Percentiles rank a stretch among this genome's conserved stretches.
These are phyloP conservation scores for Drosophila nigrodunni DNA, from an alignment of 1,140 invertebrate species.

Conservation along the genomic window DNA sequence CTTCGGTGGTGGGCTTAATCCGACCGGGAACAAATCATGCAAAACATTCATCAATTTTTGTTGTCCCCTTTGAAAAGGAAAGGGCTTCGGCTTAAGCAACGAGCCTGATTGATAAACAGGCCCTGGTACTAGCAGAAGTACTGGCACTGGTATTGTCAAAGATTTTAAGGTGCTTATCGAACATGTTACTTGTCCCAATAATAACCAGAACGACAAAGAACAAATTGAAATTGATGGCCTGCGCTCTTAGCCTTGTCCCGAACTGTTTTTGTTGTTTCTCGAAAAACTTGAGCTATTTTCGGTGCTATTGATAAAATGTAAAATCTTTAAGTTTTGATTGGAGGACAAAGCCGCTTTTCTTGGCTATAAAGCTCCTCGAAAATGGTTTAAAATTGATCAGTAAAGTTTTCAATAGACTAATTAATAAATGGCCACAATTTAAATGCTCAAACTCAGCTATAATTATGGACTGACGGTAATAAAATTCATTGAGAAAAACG, in stretches of 20 bases:
- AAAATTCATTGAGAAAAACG: neutral
- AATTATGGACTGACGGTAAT: constrained; percentile 1
- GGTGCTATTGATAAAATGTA: constrained; percentile 12
- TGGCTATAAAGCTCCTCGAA: neutral
- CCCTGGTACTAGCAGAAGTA: too few species aligned
- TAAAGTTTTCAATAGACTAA: constrained; percentile 1
- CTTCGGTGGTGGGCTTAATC: constrained; percentile 38
- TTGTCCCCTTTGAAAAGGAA: constrained; percentile 43
- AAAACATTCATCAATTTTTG: constrained; percentile 77
- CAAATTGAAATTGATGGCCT: constrained; percentile 73
- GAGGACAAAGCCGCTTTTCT: constrained; percentile 53
- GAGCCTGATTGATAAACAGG: constrained; percentile 25
- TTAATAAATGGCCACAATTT: constrained; percentile 4
- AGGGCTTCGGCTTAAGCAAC: constrained; percentile 18
- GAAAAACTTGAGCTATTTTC: constrained; percentile 9
- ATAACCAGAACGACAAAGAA: constrained; percentile 52
- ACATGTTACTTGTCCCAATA: constrained; percentile 53
- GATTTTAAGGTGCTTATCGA: constrained; percentile 70
- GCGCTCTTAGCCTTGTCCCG: neutral
- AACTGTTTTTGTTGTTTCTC: neutral
- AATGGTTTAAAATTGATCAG: neutral
- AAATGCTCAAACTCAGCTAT: constrained; percentile 11
- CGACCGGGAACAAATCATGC: constrained; percentile 53
- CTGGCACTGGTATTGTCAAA: constrained; percentile 25
- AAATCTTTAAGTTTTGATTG: constrained; percentile 73